These are phyloP conservation scores for Dolichomitus sp. DNA, from an alignment of 2,888 invertebrate species.

Conservation along the genomic window DNA sequence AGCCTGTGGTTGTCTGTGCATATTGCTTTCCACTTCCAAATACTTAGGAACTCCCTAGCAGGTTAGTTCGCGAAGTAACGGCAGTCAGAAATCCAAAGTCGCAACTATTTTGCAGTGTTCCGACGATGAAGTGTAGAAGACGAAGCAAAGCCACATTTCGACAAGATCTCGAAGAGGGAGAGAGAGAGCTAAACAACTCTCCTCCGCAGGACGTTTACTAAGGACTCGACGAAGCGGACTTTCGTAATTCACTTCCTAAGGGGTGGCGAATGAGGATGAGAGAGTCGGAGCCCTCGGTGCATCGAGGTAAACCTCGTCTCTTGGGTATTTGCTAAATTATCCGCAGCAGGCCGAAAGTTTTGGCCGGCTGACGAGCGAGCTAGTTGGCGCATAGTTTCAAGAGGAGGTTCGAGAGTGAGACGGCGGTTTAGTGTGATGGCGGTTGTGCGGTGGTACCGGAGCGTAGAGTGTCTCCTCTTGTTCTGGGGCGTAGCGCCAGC, in stretches of 20 bases:
- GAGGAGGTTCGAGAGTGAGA: constrained; percentile 54
- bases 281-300: constrained; percentile 39
- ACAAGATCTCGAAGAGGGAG: neutral
- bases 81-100: constrained; percentile 19
- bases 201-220: constrained; percentile 48
- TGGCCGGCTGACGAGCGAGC: constrained; percentile 77
- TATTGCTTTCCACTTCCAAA: neutral
- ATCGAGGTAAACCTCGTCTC: constrained; percentile 68
- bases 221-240: constrained; percentile 55
- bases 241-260: constrained; percentile 55
- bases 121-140: neutral
- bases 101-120: neutral
- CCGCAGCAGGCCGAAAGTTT: constrained; percentile 76
- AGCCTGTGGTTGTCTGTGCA: neutral
- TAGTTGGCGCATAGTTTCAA: constrained; percentile 73
- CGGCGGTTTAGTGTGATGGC: constrained; percentile 31
- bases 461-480: constrained; percentile 40
- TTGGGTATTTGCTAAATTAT: constrained; percentile 80
- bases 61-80: neutral
- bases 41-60: neutral
- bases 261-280: constrained; percentile 1
- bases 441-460: constrained; percentile 58
- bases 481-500: constrained; percentile 2
- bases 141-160: constrained; percentile 19
- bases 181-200: constrained; percentile 13